phyloP scores from a whole-genome alignment of 2,113 vertebrate genomes.

The Pycnonotus jocosus region DNA sequence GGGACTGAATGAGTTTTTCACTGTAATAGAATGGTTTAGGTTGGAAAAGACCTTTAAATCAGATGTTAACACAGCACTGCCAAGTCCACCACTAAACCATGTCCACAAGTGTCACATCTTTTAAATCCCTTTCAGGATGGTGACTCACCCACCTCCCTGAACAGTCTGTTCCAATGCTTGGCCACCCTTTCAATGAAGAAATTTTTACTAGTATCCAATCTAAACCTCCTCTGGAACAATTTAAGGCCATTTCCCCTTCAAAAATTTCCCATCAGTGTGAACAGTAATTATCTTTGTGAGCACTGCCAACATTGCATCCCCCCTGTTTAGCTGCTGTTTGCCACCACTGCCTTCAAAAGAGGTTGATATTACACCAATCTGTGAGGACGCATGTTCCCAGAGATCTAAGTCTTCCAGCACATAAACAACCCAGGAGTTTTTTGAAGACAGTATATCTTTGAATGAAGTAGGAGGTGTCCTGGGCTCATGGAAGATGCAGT shows the following conservation, averaged over 20 bases:
- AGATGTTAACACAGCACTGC: background rate
- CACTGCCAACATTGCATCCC: background rate
- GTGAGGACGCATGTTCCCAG: background rate
- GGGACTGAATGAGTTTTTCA: background rate
- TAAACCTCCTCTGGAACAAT: background rate
- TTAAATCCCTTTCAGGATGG: background rate
- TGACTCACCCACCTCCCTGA: background rate
- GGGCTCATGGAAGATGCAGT: background rate
- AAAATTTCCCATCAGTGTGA: background rate
- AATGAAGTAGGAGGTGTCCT: background rate
- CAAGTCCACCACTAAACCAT: background rate
- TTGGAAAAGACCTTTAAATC: background rate
- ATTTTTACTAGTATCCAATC: background rate
- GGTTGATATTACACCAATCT: background rate
- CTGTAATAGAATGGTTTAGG: background rate
- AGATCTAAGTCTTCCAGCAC: background rate
- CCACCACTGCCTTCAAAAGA: background rate
- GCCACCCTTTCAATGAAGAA: background rate
- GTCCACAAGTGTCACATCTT: background rate
- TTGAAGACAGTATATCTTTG: background rate
- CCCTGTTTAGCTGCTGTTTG: background rate
- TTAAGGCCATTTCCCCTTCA: background rate
- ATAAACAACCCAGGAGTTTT: background rate
- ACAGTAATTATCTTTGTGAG: background rate
- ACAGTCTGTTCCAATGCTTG: background rate